Conservation (phyloP, 2,888 invertebrate genomes). For the Thera britannica region DNA sequence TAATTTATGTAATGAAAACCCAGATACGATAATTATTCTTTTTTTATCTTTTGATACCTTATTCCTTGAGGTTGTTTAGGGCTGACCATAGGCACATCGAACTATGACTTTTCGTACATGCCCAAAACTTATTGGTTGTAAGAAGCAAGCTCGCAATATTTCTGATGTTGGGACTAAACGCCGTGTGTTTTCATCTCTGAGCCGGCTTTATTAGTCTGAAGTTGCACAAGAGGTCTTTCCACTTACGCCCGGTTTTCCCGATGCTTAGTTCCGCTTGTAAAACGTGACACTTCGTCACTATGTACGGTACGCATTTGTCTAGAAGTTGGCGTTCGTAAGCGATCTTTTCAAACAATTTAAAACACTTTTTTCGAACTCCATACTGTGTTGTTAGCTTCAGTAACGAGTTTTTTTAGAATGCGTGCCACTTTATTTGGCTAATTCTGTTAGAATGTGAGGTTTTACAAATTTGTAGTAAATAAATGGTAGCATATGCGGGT, state of each 20-base stretch:
- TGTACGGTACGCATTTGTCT: neutral
- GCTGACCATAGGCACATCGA: too few species aligned
- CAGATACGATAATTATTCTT: too few species aligned
- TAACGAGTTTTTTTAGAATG: too few species aligned
- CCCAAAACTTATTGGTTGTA: neutral
- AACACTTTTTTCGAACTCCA: too few species aligned
- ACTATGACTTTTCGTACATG: too few species aligned
- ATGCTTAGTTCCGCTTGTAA: neutral
- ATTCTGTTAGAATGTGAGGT: neutral
- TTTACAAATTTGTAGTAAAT: too few species aligned
- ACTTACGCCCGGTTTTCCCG: conserved; percentile 19
- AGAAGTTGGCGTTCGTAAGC: neutral
- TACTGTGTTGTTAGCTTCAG: too few species aligned
- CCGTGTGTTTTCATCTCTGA: conserved; percentile 32
- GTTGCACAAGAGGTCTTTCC: conserved; percentile 25
- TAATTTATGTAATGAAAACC: too few species aligned
- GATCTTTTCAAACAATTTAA: neutral
- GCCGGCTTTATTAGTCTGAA: conserved; percentile 35
- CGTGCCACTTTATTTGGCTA: too few species aligned
- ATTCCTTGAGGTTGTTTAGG: too few species aligned
- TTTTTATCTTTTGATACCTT: too few species aligned
- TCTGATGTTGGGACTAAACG: neutral
- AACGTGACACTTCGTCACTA: neutral
- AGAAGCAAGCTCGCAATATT: neutral
- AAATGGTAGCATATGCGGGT: neutral